A percentile compares a stretch with the other conserved stretches of the same genome.
These are phyloP conservation scores for Rhinophrynus dorsalis DNA, from an alignment of 2,797 vertebrate genomes.

Conservation along the genomic window DNA sequence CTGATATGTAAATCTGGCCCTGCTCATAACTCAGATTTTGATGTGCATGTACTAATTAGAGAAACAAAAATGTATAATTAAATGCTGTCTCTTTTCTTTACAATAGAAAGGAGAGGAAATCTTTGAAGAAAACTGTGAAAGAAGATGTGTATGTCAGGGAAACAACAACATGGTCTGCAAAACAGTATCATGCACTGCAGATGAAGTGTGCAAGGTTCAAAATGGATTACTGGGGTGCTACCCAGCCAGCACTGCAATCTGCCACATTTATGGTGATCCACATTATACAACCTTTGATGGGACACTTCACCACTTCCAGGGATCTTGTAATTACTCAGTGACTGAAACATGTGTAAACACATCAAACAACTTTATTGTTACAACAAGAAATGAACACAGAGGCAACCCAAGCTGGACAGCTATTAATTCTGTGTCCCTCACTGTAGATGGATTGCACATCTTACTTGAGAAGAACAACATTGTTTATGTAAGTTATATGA, in stretches of 20 bases:
- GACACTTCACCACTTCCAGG: slow-evolving; percentile 74
- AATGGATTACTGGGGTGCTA: slow-evolving; percentile 53
- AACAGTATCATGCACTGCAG: slow-evolving; percentile 39
- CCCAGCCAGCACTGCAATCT: slow-evolving; percentile 60
- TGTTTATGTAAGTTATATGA: slow-evolving; percentile 63
- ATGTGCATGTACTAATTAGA: neutral
- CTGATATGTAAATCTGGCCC: too few relatives aligned
- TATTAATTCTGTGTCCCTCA: slow-evolving; percentile 71
- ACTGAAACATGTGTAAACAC: slow-evolving; percentile 66
- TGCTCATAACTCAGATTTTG: slow-evolving; percentile 66
- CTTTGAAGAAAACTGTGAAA: slow-evolving; percentile 51
- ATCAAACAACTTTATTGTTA: slow-evolving; percentile 70
- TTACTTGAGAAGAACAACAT: slow-evolving; percentile 65
- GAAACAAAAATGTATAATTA: too few relatives aligned
- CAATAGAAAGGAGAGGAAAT: slow-evolving; percentile 49
- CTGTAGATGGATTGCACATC: slow-evolving; percentile 64
- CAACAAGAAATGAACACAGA: slow-evolving; percentile 68
- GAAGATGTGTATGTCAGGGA: slow-evolving; percentile 50
- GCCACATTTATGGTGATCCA: slow-evolving; percentile 75
- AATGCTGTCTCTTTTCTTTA: neutral
- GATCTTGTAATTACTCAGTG: slow-evolving; percentile 75
- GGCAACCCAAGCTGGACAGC: slow-evolving; percentile 65
- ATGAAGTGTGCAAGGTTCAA: slow-evolving; percentile 59
- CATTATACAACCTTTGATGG: slow-evolving; percentile 79
- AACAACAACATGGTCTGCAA: slow-evolving; percentile 51